Evolutionary conservation across 2,113 vertebrate species (phyloP).

Genomic region (Hippocampus comes): DNA sequence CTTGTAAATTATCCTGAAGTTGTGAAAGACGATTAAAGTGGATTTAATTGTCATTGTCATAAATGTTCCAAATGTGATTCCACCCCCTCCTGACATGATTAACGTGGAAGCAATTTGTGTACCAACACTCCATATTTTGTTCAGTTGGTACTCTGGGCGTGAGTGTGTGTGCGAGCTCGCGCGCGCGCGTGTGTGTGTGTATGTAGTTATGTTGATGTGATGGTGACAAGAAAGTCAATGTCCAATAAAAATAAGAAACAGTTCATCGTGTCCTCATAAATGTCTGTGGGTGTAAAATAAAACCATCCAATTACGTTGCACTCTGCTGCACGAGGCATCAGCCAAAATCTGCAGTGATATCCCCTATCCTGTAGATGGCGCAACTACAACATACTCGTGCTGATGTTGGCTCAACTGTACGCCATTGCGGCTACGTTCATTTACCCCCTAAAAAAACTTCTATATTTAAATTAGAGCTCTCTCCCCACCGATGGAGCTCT

Average conservation of each 20-base stretch:
- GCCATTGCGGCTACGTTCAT: background rate
- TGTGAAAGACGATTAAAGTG: background rate
- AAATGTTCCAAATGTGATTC: background rate
- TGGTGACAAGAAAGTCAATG: conserved; percentile 57
- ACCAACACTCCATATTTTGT: conserved; percentile 40
- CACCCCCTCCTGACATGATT: too few species aligned
- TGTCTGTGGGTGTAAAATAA: conserved; percentile 66
- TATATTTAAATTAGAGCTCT: too few species aligned
- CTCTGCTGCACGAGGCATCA: background rate
- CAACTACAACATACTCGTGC: background rate
- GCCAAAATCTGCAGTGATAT: background rate
- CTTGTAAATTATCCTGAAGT: background rate
- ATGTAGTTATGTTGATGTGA: conserved; percentile 63
- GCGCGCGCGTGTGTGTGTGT: too few species aligned
- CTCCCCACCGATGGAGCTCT: too few species aligned
- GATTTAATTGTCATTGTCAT: background rate
- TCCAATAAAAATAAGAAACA: conserved; percentile 48
- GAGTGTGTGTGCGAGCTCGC: background rate
- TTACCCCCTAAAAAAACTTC: too few species aligned
- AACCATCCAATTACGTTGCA: conserved; percentile 38
- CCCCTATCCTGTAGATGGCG: background rate
- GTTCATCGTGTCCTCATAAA: conserved; percentile 58
- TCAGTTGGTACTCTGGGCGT: conserved; percentile 9
- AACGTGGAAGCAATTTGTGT: conserved; percentile 19
- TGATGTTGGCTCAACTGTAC: background rate